Percentiles rank a stretch among this genome's conserved stretches.
Conservation (phyloP, 2,113 vertebrate genomes). For the Zosterops japonicus region DNA sequence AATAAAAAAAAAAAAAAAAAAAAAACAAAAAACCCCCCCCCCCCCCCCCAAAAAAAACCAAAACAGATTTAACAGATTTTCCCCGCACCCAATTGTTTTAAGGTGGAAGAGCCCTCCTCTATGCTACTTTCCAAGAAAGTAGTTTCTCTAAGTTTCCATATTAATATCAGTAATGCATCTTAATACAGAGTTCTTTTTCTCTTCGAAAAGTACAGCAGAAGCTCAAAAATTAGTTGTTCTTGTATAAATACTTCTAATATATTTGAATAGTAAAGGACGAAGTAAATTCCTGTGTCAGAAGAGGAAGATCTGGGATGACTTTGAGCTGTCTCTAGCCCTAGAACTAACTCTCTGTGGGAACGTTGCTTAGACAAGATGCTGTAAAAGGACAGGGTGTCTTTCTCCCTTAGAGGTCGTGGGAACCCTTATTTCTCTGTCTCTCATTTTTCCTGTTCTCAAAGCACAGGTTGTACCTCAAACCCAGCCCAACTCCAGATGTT, state of each 20-base stretch:
- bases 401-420: neutral
- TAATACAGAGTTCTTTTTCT: neutral
- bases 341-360: neutral
- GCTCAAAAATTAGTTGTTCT: neutral
- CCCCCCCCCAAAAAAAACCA: rapidly evolving
- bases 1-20: too few relatives aligned
- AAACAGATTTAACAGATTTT: neutral
- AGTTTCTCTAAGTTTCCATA: neutral
- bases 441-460: neutral
- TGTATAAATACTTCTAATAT: neutral
- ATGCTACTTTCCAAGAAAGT: neutral
- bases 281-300: neutral
- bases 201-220: neutral
- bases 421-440: neutral
- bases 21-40: too few relatives aligned
- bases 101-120: neutral
- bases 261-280: neutral
- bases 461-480: neutral
- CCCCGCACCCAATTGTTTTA: neutral
- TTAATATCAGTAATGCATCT: neutral
- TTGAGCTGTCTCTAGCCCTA: neutral
- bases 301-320: neutral
- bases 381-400: neutral
- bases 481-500: neutral
- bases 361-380: neutral